Evolutionary conservation across 2,888 invertebrate genomes (phyloP).

Genomic region (Lasioglossum figueresi): DNA sequence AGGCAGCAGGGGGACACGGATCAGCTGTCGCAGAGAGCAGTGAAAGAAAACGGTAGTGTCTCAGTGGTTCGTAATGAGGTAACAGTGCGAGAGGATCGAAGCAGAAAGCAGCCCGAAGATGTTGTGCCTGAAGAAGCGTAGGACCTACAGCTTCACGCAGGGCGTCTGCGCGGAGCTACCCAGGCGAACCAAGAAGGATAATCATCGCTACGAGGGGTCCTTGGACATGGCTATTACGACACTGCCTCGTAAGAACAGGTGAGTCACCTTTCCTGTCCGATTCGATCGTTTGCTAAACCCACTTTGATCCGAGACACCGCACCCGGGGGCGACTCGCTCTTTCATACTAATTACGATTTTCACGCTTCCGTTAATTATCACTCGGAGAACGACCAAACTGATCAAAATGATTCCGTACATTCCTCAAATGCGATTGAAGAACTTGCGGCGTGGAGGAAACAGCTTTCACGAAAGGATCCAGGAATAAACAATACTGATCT

Average conservation of each 20-base stretch:
- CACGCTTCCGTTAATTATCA: neutral
- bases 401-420: neutral
- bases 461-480: no score
- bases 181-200: constrained; percentile 70
- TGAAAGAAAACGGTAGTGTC: constrained; percentile 14
- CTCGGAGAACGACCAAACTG: neutral
- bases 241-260: constrained; percentile 77
- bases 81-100: constrained; percentile 11
- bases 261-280: constrained; percentile 64
- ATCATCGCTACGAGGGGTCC: constrained; percentile 71
- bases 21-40: constrained; percentile 26
- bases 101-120: constrained; percentile 58
- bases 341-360: neutral
- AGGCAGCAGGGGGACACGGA: constrained; percentile 7
- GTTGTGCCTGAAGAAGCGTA: constrained; percentile 79
- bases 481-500: neutral
- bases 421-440: neutral
- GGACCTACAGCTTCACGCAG: constrained; percentile 80
- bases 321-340: neutral
- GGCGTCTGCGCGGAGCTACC: constrained; percentile 72
- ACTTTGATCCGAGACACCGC: neutral
- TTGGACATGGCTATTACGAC: constrained; percentile 76
- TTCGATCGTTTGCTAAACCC: constrained; percentile 24
- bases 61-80: constrained; percentile 39
- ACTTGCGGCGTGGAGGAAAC: no score